These are phyloP conservation scores for Trichonephila clavipes DNA, from an alignment of 1,140 invertebrate genomes.

Conservation along the genomic window DNA sequence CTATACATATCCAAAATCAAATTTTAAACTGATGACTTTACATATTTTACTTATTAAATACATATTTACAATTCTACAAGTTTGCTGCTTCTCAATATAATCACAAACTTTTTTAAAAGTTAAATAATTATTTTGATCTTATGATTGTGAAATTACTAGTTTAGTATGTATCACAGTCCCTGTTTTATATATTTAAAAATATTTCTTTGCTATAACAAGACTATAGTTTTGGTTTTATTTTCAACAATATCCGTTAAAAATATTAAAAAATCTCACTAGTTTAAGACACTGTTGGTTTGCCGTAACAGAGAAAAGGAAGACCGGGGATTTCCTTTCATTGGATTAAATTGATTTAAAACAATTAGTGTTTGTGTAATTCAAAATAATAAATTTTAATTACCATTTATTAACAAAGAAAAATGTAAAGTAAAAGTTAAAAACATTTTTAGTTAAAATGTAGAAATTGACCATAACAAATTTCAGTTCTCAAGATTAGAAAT, in stretches of 20 bases:
- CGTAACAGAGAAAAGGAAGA: neutral
- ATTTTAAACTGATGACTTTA: neutral
- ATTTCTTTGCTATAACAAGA: neutral
- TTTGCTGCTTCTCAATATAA: conserved; percentile 27
- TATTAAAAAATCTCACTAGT: neutral
- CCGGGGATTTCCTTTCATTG: neutral
- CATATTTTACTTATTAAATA: conserved; percentile 46
- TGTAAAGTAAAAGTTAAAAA: too few species aligned
- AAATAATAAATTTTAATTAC: too few species aligned
- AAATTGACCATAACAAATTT: too few species aligned
- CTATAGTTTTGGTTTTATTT: neutral
- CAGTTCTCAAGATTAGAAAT: too few species aligned
- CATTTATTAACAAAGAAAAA: too few species aligned
- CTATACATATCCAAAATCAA: conserved; percentile 36
- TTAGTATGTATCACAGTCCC: conserved; percentile 23
- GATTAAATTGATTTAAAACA: too few species aligned
- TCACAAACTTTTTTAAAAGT: neutral
- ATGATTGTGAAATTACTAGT: neutral
- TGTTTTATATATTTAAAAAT: conserved; percentile 11
- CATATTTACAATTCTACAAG: conserved; percentile 63
- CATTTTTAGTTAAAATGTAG: too few species aligned
- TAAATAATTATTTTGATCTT: neutral
- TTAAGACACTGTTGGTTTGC: neutral
- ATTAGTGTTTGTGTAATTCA: too few species aligned
- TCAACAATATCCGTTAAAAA: neutral